These are phyloP conservation scores for Delphinapterus leucas DNA, from an alignment of 2,113 vertebrate species.

Conservation along the genomic window DNA sequence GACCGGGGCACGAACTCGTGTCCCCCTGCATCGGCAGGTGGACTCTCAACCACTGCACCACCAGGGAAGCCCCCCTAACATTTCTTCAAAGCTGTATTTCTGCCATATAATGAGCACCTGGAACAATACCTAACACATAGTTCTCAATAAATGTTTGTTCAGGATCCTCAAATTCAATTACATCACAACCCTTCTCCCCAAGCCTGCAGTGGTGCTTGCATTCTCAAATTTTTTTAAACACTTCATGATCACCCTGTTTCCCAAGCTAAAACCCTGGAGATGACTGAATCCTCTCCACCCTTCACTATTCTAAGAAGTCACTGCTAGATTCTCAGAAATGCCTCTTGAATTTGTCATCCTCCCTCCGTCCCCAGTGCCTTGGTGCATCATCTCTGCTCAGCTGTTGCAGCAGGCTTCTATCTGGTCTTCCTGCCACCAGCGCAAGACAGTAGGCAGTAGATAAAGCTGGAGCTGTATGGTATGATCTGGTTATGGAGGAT, in stretches of 20 bases:
- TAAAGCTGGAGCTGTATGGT: background rate
- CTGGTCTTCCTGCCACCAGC: background rate
- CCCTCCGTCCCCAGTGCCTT: accelerated
- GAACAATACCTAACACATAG: accelerated
- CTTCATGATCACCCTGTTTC: background rate
- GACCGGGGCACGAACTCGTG: too few relatives aligned
- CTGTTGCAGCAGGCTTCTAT: background rate
- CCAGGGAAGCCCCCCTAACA: background rate
- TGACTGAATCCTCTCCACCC: background rate
- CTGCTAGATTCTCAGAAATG: background rate
- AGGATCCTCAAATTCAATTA: background rate
- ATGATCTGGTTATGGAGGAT: accelerated
- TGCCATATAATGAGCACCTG: background rate
- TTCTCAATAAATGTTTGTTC: background rate
- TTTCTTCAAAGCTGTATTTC: background rate
- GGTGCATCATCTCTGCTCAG: background rate
- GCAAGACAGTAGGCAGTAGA: background rate
- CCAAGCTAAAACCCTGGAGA: background rate
- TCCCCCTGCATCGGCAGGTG: too few relatives aligned
- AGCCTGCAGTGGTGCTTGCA: background rate
- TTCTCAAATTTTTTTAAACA: background rate
- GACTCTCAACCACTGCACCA: too few relatives aligned
- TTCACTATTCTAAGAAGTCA: background rate
- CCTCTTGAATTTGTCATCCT: background rate
- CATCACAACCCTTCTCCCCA: background rate